Evolutionary conservation across 2,888 invertebrate genomes (phyloP), one percentile per base, ranked within the genome.

Genomic region (Galeruca laticollis): DNA sequence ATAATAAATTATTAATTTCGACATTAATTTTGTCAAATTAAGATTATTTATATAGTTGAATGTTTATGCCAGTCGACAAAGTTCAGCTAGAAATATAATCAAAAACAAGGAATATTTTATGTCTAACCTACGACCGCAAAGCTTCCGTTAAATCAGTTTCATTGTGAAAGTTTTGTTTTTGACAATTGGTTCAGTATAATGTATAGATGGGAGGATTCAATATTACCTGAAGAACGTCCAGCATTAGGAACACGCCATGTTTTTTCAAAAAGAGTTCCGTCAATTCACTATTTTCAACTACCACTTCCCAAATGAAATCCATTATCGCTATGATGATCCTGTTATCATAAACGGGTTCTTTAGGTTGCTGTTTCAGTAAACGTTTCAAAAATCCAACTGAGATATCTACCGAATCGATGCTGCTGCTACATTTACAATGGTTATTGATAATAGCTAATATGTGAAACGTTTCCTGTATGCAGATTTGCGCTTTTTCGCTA

Each of bases 261-360:
- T 69, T 68, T 31, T 80, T 76, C 4, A 86, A 73, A 73, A 88
- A 88, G 26, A 77, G 70, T 21, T 78, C 65, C 5, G 83, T 75
- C 35, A 77, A 79, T 10, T 51, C 62, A 2, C 81, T 75, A 60
- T 79, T 80, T 68, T 75, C 73, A 1, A 82, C 67, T 31, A 86
- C 74, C 60, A 80, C 80, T 62, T 85, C 82, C 87, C 88, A 87
- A 31, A 87, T 76, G 68, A 84, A 86, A 62, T 83, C 82, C 21
- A 87, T 81, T 11, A 82, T 78, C 18, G 83, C 81, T 63, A 87
- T 79, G n/a, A 86, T 70, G 40, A 87, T 76, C 70, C 83, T 84
- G 33, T 79, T 77, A 70, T 86, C 82, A 47, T 82, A 74, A 37
- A 82, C 70, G 47, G 82, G 80, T 72, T 86, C 85, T 4, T 79